Base-by-base conservation (phyloP, 2,113 vertebrate species). In the Lampris megalopsis region DNA sequence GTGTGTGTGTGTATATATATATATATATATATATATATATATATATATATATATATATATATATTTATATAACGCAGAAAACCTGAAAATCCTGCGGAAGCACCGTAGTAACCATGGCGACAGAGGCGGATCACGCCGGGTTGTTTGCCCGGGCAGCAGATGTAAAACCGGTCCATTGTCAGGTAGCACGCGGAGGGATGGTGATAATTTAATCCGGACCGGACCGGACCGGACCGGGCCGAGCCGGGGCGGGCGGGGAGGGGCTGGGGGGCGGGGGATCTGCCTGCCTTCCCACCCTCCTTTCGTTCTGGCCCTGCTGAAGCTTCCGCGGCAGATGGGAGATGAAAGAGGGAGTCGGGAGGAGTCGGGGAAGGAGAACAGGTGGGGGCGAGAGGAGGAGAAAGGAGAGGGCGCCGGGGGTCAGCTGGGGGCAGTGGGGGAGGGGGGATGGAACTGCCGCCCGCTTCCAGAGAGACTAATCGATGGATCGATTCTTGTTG, bases 241-340 rank as follows among this genome's bases (percentile, higher is more conserved):
- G 36, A 0, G n/a, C n/a, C n/a, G n/a, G n/a, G n/a, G n/a, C n/a
- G n/a, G n/a, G n/a, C n/a, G 24, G 24, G 24, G 24, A 24, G 24
- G 24, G 24, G 24, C 24, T 0, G 24, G 24, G 71, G 63, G 49
- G n/a, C n/a, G 2, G 59, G 56, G 9, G 60, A 64, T 60, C 75
- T 65, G 75, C 81, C 75, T 57, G 71, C 74, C 78, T 74, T 54
- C 43, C 40, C 5, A 52, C 73, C 7, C 50, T 81, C 81, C 82
- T 89, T 77, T 80, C 65, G 83, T 63, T 36, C 6, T 5, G 36
- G 4, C 43, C 75, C 65, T 85, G 58, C 82, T 54, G 82, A 83
- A 84, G 78, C 74, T 63, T 68, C 66, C 9, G 81, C 80, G 86
- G 75, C 94, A 94, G 94, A 94, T 94, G 94, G 91, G 86, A 87